Evolutionary conservation across 2,113 vertebrate species (phyloP), one percentile per base, ranked within the genome.

Genomic region (Canis aureus): DNA sequence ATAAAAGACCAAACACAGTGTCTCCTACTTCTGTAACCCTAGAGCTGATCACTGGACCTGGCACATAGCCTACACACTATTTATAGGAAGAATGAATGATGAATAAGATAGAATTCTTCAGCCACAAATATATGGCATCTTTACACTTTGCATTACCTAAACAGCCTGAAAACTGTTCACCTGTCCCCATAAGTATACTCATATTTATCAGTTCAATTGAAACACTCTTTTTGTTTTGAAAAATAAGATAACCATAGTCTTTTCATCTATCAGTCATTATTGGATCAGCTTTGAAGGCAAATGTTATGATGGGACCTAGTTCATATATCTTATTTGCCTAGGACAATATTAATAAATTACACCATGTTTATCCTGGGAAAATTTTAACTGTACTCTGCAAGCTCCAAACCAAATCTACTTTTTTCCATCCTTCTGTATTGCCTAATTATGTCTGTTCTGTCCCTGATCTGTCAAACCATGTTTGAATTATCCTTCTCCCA

Each of bases 171-270:
- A 93, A 57, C 35, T 57, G 13, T 62, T 87, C 29, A 62, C 12
- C 49, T 90, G n/a, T 94, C 23, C 12, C 19, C 1, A 74, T n/a
- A 67, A 67, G 32, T 51, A 67, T 4, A 74, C 29, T 79, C 35
- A 87, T 88, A 87, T 67, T 74, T 82, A 91, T 66, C 38, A 74
- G 19, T 87, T 95, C 32, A 94, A 66, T 5, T 91, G 51, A 94
- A 82, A 32, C 5, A 81, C 17, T 78, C 35, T 8, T 53, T 87
- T 84, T 51, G 1, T 84, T 94, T 92, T 73, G 27, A 79, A 94
- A 94, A 85, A 85, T 17, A 66, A 23, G 8, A 11, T 20, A 62
- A 62, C 38, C 10, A 76, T 66, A 49, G 6, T 59, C 13, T 97
- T 89, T 95, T 74, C 20, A 92, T 15, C 19, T 87, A 74, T 79